Conservation (phyloP, 2,797 vertebrate species). For the Acipenser transmontanus region DNA sequence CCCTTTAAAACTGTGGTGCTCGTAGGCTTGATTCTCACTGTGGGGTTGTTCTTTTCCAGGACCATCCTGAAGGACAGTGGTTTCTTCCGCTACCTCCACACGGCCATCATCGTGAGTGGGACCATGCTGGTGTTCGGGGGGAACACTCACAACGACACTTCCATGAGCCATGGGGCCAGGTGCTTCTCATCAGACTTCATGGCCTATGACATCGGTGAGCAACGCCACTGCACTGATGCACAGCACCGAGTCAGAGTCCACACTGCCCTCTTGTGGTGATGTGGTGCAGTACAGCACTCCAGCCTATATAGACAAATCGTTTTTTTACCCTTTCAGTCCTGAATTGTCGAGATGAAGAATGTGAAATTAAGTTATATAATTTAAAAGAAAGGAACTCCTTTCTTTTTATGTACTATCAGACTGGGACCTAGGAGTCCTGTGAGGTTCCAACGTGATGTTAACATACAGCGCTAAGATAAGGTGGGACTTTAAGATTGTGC, state of each 20-base stretch:
- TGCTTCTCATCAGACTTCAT: constrained; percentile 97
- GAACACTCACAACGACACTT: constrained; percentile 97
- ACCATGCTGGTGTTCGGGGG: constrained; percentile 93
- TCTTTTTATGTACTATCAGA: no score
- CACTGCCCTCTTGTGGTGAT: no score
- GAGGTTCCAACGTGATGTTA: no score
- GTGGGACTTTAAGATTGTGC: no score
- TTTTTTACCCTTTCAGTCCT: no score
- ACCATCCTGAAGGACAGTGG: constrained; percentile 85
- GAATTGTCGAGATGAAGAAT: no score
- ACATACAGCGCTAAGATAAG: no score
- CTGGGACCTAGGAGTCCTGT: no score
- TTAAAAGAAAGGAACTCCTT: no score
- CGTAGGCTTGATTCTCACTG: neutral
- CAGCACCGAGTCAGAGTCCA: neutral
- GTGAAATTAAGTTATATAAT: no score
- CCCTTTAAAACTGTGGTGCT: neutral
- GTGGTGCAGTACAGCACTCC: no score
- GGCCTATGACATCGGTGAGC: constrained; percentile 87
- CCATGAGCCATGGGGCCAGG: constrained; percentile 94
- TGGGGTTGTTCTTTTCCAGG: constrained; percentile 50
- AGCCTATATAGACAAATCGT: no score
- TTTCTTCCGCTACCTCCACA: constrained; percentile 92
- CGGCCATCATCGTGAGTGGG: constrained; percentile 81
- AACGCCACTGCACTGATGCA: constrained; percentile 7